Base-by-base conservation (phyloP, 1,140 invertebrate species). In the Drosophila pruinosa region DNA sequence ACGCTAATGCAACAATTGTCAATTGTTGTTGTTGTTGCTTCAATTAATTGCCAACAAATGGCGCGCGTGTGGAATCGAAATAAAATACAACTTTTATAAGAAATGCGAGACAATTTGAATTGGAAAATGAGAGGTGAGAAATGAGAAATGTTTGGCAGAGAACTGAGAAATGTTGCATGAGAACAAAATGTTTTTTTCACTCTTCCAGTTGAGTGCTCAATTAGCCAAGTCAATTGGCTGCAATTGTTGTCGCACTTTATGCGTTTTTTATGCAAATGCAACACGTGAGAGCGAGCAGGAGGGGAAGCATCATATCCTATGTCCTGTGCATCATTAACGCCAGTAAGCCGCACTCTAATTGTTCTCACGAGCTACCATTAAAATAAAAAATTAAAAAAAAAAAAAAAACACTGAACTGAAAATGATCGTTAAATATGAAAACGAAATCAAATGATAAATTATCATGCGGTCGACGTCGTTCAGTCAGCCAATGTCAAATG, bases 371-470 rank as follows among this genome's bases (percentile, higher is more conserved):
- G 58, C 26, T 8, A 19, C 21, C 28, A 31, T 10, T 1, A 28
- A 26, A 47, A 48, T 38, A 58, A 45, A 58, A 17, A 38, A 64
- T 58, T 24, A 14, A 28, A 26, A 71, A 43, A 36, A 48, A 31
- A 24, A 31, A 52, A 57, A 39, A 38, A 36, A n/a, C n/a, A n/a
- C 4, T 4, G 8, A 14, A 52, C 22, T 12, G 4, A n/a, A 6
- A 0, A 1, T 2, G 19, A 39, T 43, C 14, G 24, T 36, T 48
- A 45, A 47, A 31, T 28, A 31, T 10, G 31, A 53, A 63, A 48
- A 34, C 31, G 59, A 81, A 78, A 75, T 88, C 76, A 88, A 88
- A 88, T 88, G 83, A 88, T 88, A 88, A 88, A 88, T 88, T 88
- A 88, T 68, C 82, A 61, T 57, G 50, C 68, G 21, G 58, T 58